phyloP scores from a whole-genome alignment of 2,113 vertebrate species.

The Larimichthys polyactis region DNA sequence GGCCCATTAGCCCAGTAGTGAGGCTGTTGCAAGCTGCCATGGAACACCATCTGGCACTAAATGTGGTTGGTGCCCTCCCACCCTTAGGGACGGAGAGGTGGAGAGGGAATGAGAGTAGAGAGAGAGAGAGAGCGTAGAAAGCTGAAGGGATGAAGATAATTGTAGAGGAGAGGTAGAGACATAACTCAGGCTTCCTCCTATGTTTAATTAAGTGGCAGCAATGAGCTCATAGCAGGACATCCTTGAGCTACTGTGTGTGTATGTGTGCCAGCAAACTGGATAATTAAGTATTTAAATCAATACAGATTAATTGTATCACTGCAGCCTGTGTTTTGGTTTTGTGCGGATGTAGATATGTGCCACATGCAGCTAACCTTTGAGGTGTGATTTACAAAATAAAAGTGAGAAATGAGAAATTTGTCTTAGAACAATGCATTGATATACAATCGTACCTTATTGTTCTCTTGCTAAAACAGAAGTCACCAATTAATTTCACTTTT shows the following conservation, averaged over 20 bases:
- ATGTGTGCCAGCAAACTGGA: slow-evolving; percentile 4
- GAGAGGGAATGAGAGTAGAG: not conserved
- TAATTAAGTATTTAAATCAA: slow-evolving; percentile 30
- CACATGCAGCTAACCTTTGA: slow-evolving; percentile 6
- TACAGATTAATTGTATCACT: slow-evolving; percentile 17
- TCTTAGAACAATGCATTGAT: too few relatives aligned
- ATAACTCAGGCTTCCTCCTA: slow-evolving; percentile 44
- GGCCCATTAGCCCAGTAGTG: slow-evolving; percentile 67
- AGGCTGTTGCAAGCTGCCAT: slow-evolving; percentile 68
- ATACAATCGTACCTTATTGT: not conserved
- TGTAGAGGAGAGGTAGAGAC: slow-evolving; percentile 27
- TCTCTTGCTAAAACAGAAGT: slow-evolving; percentile 17
- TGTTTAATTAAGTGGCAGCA: slow-evolving; percentile 67
- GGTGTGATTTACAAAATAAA: slow-evolving; percentile 3
- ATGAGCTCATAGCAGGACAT: slow-evolving; percentile 48
- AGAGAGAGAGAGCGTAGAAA: not conserved
- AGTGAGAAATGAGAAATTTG: not conserved
- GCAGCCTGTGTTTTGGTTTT: slow-evolving; percentile 3
- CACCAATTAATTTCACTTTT: slow-evolving; percentile 17
- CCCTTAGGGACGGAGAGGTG: slow-evolving; percentile 50
- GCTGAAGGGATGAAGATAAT: slow-evolving; percentile 28
- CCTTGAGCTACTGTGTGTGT: slow-evolving; percentile 8
- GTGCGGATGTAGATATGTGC: not conserved
- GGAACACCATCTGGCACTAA: slow-evolving; percentile 75
- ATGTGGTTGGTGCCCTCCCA: slow-evolving; percentile 64